Conservation (phyloP, 2,888 invertebrate species). For the Trachelus iudaicus region DNA sequence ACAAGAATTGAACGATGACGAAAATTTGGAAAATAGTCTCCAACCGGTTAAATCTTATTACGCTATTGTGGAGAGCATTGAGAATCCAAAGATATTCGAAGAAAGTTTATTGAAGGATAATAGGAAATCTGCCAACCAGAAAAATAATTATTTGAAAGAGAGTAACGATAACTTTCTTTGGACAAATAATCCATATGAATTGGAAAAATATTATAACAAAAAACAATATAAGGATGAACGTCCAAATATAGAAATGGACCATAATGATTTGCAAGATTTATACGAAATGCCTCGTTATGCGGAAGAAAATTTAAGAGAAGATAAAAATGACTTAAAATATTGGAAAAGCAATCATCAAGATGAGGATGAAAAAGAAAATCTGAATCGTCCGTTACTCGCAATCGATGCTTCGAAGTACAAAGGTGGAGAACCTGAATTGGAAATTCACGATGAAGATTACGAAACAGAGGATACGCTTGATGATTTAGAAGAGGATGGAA, state of each 20-base stretch:
- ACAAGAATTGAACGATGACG: not conserved
- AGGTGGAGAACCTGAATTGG: constrained; percentile 26
- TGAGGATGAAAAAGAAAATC: not conserved
- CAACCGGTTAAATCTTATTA: constrained; percentile 23
- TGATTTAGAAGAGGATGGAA: not conserved
- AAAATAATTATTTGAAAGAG: not conserved
- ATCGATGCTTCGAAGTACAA: constrained; percentile 36
- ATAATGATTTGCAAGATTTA: not conserved
- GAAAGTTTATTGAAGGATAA: constrained; percentile 1
- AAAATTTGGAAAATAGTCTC: not conserved
- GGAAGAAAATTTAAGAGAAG: not conserved
- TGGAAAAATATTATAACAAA: not conserved
- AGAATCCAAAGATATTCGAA: constrained; percentile 24
- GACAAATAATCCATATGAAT: not conserved
- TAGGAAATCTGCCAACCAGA: not conserved
- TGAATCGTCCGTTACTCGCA: constrained; percentile 14
- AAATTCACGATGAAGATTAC: constrained; percentile 6
- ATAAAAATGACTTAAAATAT: not conserved
- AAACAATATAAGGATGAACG: not conserved
- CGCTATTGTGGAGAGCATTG: constrained; percentile 30
- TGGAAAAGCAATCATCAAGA: not conserved
- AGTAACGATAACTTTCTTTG: not conserved
- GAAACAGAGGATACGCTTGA: not conserved
- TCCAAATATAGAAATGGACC: not conserved
- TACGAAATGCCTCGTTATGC: not conserved